Conservation (phyloP, 2,113 vertebrate species). For the Craseonycteris thonglongyai region DNA sequence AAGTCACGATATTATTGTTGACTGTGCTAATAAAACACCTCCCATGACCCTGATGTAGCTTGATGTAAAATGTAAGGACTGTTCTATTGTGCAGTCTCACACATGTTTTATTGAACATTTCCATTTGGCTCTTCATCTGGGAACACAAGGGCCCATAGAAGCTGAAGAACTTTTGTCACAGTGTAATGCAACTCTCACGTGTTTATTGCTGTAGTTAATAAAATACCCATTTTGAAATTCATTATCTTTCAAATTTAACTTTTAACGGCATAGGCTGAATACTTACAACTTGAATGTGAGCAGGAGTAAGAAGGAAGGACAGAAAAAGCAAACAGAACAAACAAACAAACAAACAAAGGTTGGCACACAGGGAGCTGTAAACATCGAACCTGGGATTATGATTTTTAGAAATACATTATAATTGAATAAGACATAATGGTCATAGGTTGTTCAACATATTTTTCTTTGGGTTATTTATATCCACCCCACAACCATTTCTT, state of each 20-base stretch:
- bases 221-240: slow-evolving; percentile 48
- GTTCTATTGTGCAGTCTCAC: slow-evolving; percentile 75
- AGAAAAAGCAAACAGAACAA: background rate
- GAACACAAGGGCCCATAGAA: slow-evolving; percentile 50
- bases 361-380: background rate
- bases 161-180: slow-evolving; percentile 72
- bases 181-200: slow-evolving; percentile 45
- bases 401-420: slow-evolving; percentile 5
- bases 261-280: slow-evolving; percentile 35
- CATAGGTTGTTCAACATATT: background rate
- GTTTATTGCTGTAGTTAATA: slow-evolving; percentile 43
- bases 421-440: background rate
- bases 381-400: background rate
- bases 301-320: background rate
- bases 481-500: background rate
- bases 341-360: background rate
- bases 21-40: slow-evolving; percentile 85
- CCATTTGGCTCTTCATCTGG: slow-evolving; percentile 74
- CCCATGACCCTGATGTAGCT: slow-evolving; percentile 79
- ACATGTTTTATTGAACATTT: slow-evolving; percentile 78
- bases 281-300: background rate
- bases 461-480: background rate
- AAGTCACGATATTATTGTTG: slow-evolving; percentile 85
- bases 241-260: slow-evolving; percentile 54
- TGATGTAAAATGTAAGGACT: slow-evolving; percentile 78